Evolutionary conservation across 2,888 invertebrate species (phyloP).

Genomic region (Drosophila yooni): DNA sequence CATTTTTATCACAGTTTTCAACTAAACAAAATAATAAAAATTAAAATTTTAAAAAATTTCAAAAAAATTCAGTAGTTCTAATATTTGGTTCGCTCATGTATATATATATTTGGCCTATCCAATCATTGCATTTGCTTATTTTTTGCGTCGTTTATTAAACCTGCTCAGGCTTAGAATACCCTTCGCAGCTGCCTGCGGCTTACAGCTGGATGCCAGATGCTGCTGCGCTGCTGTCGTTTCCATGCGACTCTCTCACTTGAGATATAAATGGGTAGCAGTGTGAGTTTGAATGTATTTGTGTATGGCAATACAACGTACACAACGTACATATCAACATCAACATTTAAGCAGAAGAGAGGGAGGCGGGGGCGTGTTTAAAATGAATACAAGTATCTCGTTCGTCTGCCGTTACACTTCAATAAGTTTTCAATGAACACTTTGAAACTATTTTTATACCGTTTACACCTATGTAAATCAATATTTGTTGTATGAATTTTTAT

Average conservation of each 20-base stretch:
- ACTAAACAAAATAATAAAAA: no score
- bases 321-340: constrained; percentile 9
- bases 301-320: constrained; percentile 45
- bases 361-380: constrained; percentile 58
- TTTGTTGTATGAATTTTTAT: constrained; percentile 29
- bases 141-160: constrained; percentile 28
- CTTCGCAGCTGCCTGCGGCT: constrained; percentile 3
- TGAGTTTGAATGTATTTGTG: constrained; percentile 7
- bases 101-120: constrained; percentile 14
- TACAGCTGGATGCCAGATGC: constrained; percentile 5
- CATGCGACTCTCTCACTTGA: constrained; percentile 18
- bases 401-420: constrained; percentile 70
- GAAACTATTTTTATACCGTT: constrained; percentile 78
- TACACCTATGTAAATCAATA: constrained; percentile 59
- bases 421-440: constrained; percentile 78
- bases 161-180: constrained; percentile 46
- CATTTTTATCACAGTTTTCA: no score
- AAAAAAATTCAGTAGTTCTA: no score
- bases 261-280: constrained; percentile 50
- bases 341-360: not conserved
- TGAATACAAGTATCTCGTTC: constrained; percentile 65
- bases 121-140: constrained; percentile 41
- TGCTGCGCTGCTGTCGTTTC: constrained; percentile 20
- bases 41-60: fast-evolving
- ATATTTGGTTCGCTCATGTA: not conserved